Evolutionary conservation across 2,113 vertebrate species (phyloP), one percentile per base, ranked within the genome.

Genomic region (Galeopterus variegatus): DNA sequence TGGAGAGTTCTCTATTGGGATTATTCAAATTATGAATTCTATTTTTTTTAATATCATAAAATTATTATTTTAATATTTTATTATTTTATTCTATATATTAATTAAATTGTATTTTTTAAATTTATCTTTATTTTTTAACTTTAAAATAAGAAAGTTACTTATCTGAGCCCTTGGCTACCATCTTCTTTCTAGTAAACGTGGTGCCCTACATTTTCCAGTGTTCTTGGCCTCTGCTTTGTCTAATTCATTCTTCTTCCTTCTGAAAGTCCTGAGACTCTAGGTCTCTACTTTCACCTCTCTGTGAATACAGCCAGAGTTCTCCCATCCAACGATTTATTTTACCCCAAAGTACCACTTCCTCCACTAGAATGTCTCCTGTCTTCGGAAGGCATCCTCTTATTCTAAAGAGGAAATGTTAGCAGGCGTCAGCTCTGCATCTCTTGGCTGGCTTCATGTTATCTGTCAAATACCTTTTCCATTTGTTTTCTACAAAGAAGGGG

Each of bases 31-130:
- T 65, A 88, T 19, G 50, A 67, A 88, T 36, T 91, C 45, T 64
- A n/a, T 85, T 85, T 77, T 77, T 45, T 67, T 81, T 87, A 64
- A 56, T 88, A 88, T 75, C 73, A 75, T 28, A 65, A 7, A 87
- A 48, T 81, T 81, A 60, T 93, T 41, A 41, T 41, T 41, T 48
- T 73, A 26, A 75, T 48, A 23, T 4, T 41, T 70, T 56, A 26
- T 58, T 72, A 69, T 93, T 70, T 69, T 31, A 73, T 54, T 94
- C 41, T 24, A n/a, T 54, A n/a, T 56, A 58, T 50, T 33, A 45
- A 1, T 3, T 52, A 41, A 41, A 41, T 41, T 41, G 41, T 41
- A 41, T 41, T 41, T 41, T 41, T 41, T 41, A 41, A 41, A 41
- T 85, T 65, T 64, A 28, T 36, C 8, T 23, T 18, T 18, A 7